Conservation (phyloP, 1,140 invertebrate species). For the Cyclina sinensis region DNA sequence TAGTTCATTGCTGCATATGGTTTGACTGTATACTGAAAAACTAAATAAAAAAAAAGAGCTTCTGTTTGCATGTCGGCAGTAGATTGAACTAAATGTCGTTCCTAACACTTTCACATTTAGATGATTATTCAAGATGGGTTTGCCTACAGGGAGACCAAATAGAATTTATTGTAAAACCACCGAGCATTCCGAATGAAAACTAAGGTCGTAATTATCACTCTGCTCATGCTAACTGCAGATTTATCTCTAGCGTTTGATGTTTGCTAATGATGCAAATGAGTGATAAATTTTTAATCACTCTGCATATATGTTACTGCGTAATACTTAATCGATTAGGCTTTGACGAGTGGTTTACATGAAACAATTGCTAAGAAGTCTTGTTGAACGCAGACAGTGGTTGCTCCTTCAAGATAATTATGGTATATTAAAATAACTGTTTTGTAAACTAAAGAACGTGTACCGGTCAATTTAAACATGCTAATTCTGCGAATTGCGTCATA, state of each 20-base stretch:
- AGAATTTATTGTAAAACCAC: slow-evolving; percentile 3
- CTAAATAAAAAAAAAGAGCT: no score
- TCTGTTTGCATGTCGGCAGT: neutral
- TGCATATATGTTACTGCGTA: neutral
- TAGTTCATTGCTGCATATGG: no score
- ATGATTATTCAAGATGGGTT: neutral
- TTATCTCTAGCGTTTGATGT: slow-evolving; percentile 4
- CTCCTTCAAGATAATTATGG: no score
- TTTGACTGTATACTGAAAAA: no score
- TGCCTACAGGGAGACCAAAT: neutral
- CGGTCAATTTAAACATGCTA: no score
- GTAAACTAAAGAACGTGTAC: no score
- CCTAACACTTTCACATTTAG: neutral
- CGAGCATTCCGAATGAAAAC: neutral
- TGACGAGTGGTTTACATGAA: neutral
- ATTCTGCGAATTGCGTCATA: no score
- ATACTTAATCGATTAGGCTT: neutral
- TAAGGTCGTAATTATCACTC: neutral
- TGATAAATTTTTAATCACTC: neutral
- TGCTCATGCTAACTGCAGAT: neutral
- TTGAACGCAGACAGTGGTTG: no score
- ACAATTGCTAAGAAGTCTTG: neutral
- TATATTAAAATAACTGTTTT: no score
- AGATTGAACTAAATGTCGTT: neutral
- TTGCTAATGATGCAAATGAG: neutral